Percentiles rank a stretch among this genome's conserved stretches.
Evolutionary conservation across 1,140 invertebrate genomes (phyloP).

Genomic region (Drosophila suzukii): DNA sequence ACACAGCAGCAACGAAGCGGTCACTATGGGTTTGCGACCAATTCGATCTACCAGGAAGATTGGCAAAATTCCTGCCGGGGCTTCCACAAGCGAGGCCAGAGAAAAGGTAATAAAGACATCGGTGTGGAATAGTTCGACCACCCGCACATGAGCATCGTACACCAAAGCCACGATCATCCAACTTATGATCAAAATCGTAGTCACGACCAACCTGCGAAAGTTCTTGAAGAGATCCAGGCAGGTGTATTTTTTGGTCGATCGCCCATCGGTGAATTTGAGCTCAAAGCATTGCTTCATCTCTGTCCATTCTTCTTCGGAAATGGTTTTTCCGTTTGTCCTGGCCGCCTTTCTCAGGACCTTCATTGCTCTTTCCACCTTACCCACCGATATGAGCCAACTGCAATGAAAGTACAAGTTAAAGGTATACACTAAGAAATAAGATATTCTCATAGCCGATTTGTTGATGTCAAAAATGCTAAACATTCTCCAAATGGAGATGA

Average conservation of each 20-base stretch:
- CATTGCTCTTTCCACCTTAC: conserved; percentile 90
- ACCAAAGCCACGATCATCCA: conserved; percentile 94
- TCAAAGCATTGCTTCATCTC: conserved; percentile 86
- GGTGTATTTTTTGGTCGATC: conserved; percentile 88
- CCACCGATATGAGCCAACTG: conserved; percentile 93
- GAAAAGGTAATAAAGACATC: conserved; percentile 94
- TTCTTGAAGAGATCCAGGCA: conserved; percentile 91
- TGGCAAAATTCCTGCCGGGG: conserved; percentile 91
- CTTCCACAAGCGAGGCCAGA: conserved; percentile 89
- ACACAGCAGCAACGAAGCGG: conserved; percentile 90
- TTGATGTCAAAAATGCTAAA: too few species aligned
- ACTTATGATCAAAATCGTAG: conserved; percentile 90
- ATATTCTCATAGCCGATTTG: too few species aligned
- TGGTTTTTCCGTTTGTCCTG: conserved; percentile 89
- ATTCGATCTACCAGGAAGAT: conserved; percentile 91
- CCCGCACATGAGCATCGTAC: conserved; percentile 94
- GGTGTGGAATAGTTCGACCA: conserved; percentile 90
- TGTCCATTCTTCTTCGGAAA: conserved; percentile 89
- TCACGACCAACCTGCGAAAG: conserved; percentile 88
- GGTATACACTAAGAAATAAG: too few species aligned
- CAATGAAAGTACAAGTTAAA: background rate
- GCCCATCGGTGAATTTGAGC: conserved; percentile 86
- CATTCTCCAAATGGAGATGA: too few species aligned
- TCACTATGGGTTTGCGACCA: conserved; percentile 92
- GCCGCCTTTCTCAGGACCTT: conserved; percentile 91